Base-by-base conservation (phyloP, 1,140 invertebrate species). In the Aphaenogaster floridana region DNA sequence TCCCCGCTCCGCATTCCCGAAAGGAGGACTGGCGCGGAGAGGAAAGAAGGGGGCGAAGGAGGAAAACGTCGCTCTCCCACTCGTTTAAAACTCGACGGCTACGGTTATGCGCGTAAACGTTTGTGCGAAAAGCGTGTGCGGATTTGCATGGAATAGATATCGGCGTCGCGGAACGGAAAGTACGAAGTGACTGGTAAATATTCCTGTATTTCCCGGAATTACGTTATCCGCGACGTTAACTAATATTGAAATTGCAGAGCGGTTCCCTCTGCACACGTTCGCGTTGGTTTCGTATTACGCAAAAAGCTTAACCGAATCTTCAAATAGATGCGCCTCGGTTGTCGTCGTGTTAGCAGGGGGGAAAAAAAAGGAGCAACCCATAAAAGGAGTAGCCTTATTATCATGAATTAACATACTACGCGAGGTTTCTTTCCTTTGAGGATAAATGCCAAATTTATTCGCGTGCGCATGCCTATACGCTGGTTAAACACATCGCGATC, bases 131-230 rank as follows among this genome's bases (percentile, higher is more conserved):
- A 71, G 15, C 21, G 45, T 61, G 36, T 5, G 52, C 15, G 39
- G 17, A 83, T 74, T 83, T 83, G 80, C 68, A 74, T 74, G 54
- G 68, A 61, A 74, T 61, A 74, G 68, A 83, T 83, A 83, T 48
- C 78, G 63, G 39, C 34, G n/a, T 69, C 52, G 39, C 28, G 17
- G 7, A 72, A 72, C 48, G 36, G 3, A 71, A 83, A 83, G 13
- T 71, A 71, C 50, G 34, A 48, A 61, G 59, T 6, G 21, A 13
- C 28, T 34, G 17, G 28, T 74, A 48, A 48, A 83, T 61, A 83
- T 74, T 45, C 17, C 28, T 15, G 21, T 57, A 11, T 28, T 83
- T 83, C 39, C 39, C 6, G 21, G 64, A 69, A 66, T 74, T 83
- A 83, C 69, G 68, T 59, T 83, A 74, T 74, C 39, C 54, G 54